Conservation (phyloP, 2,797 vertebrate genomes). For the Acanthopagrus latus region DNA sequence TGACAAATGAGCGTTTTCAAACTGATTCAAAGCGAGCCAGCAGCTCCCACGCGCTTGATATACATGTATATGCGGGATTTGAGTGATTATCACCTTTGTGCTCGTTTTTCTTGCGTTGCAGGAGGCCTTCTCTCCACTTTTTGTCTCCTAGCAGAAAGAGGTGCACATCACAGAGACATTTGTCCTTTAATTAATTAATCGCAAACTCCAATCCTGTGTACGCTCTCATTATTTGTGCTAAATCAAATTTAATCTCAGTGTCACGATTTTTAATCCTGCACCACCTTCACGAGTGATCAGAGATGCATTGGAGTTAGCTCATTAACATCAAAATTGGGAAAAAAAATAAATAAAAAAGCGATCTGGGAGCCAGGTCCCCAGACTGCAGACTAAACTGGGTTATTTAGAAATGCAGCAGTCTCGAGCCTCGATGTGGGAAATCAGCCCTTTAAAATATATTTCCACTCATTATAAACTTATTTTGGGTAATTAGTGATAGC, state of each 20-base stretch:
- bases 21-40: neutral
- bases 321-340: neutral
- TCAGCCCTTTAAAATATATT: too few species aligned
- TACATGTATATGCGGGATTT: neutral
- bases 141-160: neutral
- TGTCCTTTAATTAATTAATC: conserved; percentile 7
- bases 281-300: neutral
- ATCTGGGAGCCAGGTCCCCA: neutral
- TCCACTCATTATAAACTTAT: too few species aligned
- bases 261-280: neutral
- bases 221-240: conserved; percentile 25
- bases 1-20: neutral
- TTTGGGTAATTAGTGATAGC: too few species aligned
- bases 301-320: neutral
- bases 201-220: neutral
- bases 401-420: neutral
- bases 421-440: neutral
- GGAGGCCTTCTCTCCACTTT: neutral
- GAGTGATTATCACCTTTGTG: too few species aligned
- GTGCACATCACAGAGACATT: neutral
- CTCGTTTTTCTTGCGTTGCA: neutral
- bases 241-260: neutral
- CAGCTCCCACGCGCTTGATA: neutral
- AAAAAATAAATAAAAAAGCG: neutral
- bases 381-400: neutral